A percentile compares a stretch with the other conserved stretches of the same genome.
phyloP scores from a whole-genome alignment of 2,888 invertebrate genomes.

The Cerastoderma edule region DNA sequence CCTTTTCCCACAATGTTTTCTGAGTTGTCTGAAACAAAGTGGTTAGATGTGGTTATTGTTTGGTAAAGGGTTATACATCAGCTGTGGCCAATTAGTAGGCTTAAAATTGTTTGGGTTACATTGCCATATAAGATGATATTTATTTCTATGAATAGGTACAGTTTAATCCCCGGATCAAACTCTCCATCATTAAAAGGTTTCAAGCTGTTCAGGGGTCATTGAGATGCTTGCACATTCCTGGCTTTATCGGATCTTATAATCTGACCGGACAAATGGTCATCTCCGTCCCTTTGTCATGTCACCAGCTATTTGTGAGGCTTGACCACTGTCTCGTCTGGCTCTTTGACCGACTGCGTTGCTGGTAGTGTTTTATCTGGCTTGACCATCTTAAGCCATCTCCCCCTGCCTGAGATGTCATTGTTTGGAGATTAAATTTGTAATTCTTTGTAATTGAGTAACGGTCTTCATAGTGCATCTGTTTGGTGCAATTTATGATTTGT shows the following conservation, averaged over 20 bases:
- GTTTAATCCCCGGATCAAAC: slow-evolving; percentile 17
- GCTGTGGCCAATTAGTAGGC: slow-evolving; percentile 22
- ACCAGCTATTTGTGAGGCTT: slow-evolving; percentile 1
- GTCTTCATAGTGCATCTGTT: too few relatives aligned
- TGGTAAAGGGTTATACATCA: not conserved
- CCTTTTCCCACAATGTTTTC: slow-evolving; percentile 9
- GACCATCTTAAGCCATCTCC: slow-evolving; percentile 10
- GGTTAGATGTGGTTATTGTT: not conserved
- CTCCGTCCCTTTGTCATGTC: slow-evolving; percentile 10
- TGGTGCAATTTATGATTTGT: too few relatives aligned
- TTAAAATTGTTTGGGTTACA: slow-evolving; percentile 47
- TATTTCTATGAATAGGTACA: slow-evolving; percentile 32
- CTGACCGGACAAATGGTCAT: slow-evolving; percentile 16
- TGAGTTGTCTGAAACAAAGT: slow-evolving; percentile 2
- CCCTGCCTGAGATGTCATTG: not conserved
- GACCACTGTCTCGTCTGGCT: slow-evolving; percentile 5
- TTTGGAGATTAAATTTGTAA: too few relatives aligned
- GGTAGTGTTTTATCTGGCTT: slow-evolving; percentile 14
- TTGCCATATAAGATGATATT: slow-evolving; percentile 32
- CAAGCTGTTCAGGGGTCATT: slow-evolving; percentile 45
- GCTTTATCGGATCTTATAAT: not conserved
- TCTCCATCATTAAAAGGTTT: slow-evolving; percentile 44
- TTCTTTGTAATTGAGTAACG: too few relatives aligned
- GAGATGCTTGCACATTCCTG: slow-evolving; percentile 45
- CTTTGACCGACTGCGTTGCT: slow-evolving; percentile 19